Base-by-base conservation (phyloP, 2,888 invertebrate genomes). In the Drosophila colorata region DNA sequence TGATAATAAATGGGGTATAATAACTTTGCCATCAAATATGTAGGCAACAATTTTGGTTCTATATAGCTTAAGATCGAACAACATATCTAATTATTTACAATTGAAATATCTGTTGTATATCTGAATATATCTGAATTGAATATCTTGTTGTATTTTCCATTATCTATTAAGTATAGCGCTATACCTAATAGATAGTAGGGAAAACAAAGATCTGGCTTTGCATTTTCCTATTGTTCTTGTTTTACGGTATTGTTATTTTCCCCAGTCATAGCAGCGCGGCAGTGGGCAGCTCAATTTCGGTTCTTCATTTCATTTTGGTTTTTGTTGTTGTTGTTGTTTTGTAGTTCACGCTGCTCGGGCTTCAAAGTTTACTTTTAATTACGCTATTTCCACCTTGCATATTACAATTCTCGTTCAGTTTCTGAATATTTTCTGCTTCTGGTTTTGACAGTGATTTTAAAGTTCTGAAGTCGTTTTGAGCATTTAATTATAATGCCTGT, bases 291-390 rank as follows among this genome's bases (percentile, higher is more conserved):
- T 25, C 35, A 60, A 61, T 53, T 52, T 65, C 33, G 37, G 40
- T 41, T n/a, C n/a, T n/a, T n/a, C n/a, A n/a, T 52, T 52, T 28
- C 44, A 23, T 58, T 53, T 60, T 53, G 18, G 41, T 40, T 44
- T 49, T 37, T 37, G 8, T 14, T 8, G 4, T 37, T 40, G 28
- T 44, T 57, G 9, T 41, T 23, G 41, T 52, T 52, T 58, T 28
- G 41, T 28, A 18, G 47, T 25, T 51, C 56, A 16, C 8, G 43
- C 18, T 53, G 40, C 43, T 64, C 55, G 41, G 31, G 52, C 61
- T 53, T 38, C 40, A 49, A 67, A 69, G 57, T 66, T 73, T 58
- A 58, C 61, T 49, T 69, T 73, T 73, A 69, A 71, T 71, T 69
- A 69, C 51, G 35, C 51, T 56, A 59, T 48, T 72, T 65, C 57